phyloP scores from a whole-genome alignment of 1,140 invertebrate genomes.

The Riptortus pedestris region DNA sequence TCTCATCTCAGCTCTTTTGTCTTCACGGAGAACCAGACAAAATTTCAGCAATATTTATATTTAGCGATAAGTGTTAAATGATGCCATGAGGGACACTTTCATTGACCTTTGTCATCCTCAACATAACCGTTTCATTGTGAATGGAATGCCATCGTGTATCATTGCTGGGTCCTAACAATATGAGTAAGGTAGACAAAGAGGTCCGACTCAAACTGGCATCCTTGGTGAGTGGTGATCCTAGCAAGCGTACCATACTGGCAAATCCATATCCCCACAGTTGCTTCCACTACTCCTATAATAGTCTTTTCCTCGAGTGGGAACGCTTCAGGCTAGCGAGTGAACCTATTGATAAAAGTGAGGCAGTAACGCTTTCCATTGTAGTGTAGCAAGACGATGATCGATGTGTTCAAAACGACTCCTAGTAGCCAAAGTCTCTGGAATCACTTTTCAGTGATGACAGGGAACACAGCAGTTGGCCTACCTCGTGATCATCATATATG shows the following conservation, averaged over 20 bases:
- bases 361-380: no score
- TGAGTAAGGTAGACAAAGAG: not conserved
- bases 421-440: not conserved
- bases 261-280: not conserved
- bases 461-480: not conserved
- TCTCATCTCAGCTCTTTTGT: no score
- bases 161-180: no score
- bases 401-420: not conserved
- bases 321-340: not conserved
- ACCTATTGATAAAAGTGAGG: not conserved
- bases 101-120: no score
- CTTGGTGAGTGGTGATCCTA: not conserved
- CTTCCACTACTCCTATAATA: not conserved
- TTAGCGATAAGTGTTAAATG: no score
- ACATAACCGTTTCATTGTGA: no score
- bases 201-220: not conserved
- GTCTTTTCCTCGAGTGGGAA: not conserved
- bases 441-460: not conserved
- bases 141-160: no score
- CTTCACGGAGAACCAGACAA: no score
- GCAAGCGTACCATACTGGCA: not conserved
- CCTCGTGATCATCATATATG: not conserved
- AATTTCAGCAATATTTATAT: no score
- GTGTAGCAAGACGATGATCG: not conserved
- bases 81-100: no score